Evolutionary conservation across 1,140 invertebrate genomes (phyloP), one percentile per base, ranked within the genome.

Genomic region (Aphelenchoides fujianensis): DNA sequence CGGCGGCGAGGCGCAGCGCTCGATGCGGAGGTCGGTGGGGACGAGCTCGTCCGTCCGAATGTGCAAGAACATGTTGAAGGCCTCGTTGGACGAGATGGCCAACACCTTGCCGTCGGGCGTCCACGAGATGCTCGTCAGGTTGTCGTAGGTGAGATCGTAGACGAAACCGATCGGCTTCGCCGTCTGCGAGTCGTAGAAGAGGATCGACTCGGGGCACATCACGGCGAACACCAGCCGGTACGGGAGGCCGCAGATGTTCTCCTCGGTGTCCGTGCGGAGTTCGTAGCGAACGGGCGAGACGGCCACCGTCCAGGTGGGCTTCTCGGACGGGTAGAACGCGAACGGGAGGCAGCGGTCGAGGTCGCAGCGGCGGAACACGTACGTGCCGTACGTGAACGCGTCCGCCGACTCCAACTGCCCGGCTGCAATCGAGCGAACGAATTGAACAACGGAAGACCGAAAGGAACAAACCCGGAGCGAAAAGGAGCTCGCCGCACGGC

Each of bases 391-490:
- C 35, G 79, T 54, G 55, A 71, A 72, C 12, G 41, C 41, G 32
- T 74, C 75, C 5, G 30, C 61, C 16, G 74, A 59, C 73, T 78
- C 76, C 32, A 78, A 55, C 34, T 78, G 78, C 3, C 59, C 76
- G 23, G 78, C 78, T 78, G 37, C n/a, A n/a, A n/a, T n/a, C n/a
- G n/a, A n/a, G n/a, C n/a, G n/a, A n/a, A 9, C n/a, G 36, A 32
- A 1, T 68, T n/a, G 7, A 52, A 23, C 5, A 16, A 9, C 30
- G 5, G 54, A 68, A 63, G 28, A 31, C 61, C 30, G 23, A n/a
- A n/a, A n/a, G n/a, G n/a, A n/a, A n/a, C n/a, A n/a, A 16, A 78
- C 77, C 74, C n/a, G 78, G 77, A 16, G 76, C 75, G 72, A 79
- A 74, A 23, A 79, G 7, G 19, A 79, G 30, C 31, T 62, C 28